Evolutionary conservation across 1,140 invertebrate species (phyloP), one percentile per base, ranked within the genome.

Genomic region (Apis cerana): DNA sequence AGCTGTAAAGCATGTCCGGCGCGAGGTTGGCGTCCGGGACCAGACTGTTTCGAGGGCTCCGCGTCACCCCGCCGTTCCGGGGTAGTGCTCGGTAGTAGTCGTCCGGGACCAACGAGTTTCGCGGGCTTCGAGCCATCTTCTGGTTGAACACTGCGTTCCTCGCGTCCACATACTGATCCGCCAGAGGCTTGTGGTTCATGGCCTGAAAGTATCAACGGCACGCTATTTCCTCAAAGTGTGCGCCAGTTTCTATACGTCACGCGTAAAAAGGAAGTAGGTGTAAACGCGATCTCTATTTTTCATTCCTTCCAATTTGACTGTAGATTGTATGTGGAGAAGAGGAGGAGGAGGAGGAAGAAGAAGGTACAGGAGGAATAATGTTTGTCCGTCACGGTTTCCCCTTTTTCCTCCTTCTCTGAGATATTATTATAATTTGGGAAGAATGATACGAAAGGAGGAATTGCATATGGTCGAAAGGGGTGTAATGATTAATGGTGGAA

Each of bases 61-160:
- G 89, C 1, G 80, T 78, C 0, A 43, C 33, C 4, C 33, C 33
- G 0, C 74, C 80, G 23, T 76, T 82, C 0, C 80, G 15, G 0
- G 80, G 64, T 1, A 27, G 1, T 4, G 5, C 1, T 19, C 62
- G 52, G 54, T 76, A 76, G 11, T 68, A 75, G 19, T 92, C 89
- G 7, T 94, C 92, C 1, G 94, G 91, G 4, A 92, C 88, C 17
- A 96, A 92, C 1, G 96, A 96, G 79, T 96, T 96, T 81, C 96
- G 93, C 2, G 95, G 94, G 85, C 95, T 96, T 50, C 96, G 91
- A 80, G 95, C 95, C 19, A 94, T 94, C 65, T 96, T 95, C 5
- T 95, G 93, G 7, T 94, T 92, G 19, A 95, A 91, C 33, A 92
- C 92, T 5, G 33, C 4, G 58, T 91, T 92, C 69, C 90, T 85